Base-by-base conservation (phyloP, 2,797 vertebrate genomes). In the Gambelia wislizenii region DNA sequence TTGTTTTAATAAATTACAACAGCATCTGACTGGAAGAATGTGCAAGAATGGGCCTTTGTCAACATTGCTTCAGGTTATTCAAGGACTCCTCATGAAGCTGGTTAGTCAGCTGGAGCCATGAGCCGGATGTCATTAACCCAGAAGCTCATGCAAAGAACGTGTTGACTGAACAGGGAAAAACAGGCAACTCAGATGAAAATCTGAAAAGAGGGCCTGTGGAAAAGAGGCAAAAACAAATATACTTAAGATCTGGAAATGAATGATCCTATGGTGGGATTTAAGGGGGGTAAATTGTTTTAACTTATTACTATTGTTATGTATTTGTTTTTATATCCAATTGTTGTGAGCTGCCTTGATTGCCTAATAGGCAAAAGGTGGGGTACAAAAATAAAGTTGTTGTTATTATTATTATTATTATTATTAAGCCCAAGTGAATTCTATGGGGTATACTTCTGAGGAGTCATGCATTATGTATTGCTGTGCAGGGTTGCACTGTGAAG, bases 91-190 rank as follows among this genome's bases (percentile, higher is more conserved):
- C 54, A 33, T 59, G 64, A 61, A 42, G 75, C 39, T 74, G 52
- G 69, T 74, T 56, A 81, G 67, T 8, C 59, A 80, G 33, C 49
- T 42, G 36, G 77, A 56, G 77, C 86, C 22, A n/a, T 86, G 85
- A 87, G 77, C 61, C 9, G 70, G 44, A 80, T 30, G 36, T 59
- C 16, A 42, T 59, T 76, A 44, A 81, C 78, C 36, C 27, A 56
- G 36, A 87, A 81, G 36, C 36, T 59, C 86, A 72, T 39, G 39
- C 86, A 87, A 70, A 5, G 1, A 25, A 30, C 6, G 36, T 47
- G 47, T 52, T 78, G 42, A 64, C 39, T 39, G 22, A 72, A 69
- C 27, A 16, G 76, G n/a, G n/a, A 44, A 42, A 84, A 70, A 30
- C 30, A 59, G 78, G 47, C 44, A 39, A 9, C 47, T 47, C 56